Base-by-base conservation (phyloP, 2,113 vertebrate species). In the Elephantulus edwardii region DNA sequence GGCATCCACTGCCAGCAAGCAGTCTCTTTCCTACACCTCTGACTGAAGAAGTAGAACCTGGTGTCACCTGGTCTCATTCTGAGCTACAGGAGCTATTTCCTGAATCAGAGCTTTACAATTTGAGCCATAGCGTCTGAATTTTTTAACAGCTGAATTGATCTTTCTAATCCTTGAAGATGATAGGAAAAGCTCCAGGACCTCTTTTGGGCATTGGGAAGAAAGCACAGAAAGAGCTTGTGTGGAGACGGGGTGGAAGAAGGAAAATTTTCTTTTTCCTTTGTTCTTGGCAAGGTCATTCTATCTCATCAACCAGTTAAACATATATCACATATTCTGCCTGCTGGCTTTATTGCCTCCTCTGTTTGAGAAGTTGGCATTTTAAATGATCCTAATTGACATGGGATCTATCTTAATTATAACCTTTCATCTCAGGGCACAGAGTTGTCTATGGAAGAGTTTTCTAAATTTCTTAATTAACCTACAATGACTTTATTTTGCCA, bases 401-500 rank as follows among this genome's bases (percentile, higher is more conserved):
- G 40, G 87, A 83, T 95, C 86, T 86, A 79, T 95, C 93, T 95
- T 95, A 92, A 95, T 95, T 95, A 96, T 72, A 93, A 94, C 95
- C 94, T 95, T 93, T 93, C 70, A 83, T 94, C 91, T 75, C 72
- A 84, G 95, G 88, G 88, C 80, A 72, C 50, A 82, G 88, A 91
- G 60, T 90, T 81, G 89, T 75, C 93, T 91, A 50, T 30, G 50
- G 79, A 88, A 94, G 77, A 93, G 54, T 84, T 89, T 95, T 93
- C 52, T 81, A 83, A 96, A 94, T 93, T 95, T 95, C 86, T 95
- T 95, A 96, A 96, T 96, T 94, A 96, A 96, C 95, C 94, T 95
- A 83, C 70, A 56, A 58, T 85, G 91, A 86, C 88, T 95, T 92
- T 92, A 60, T 88, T 95, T 93, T 93, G 86, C 88, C 80, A 81